phyloP scores from a whole-genome alignment of 1,140 invertebrate genomes.

The Cecropterus lyciades region DNA sequence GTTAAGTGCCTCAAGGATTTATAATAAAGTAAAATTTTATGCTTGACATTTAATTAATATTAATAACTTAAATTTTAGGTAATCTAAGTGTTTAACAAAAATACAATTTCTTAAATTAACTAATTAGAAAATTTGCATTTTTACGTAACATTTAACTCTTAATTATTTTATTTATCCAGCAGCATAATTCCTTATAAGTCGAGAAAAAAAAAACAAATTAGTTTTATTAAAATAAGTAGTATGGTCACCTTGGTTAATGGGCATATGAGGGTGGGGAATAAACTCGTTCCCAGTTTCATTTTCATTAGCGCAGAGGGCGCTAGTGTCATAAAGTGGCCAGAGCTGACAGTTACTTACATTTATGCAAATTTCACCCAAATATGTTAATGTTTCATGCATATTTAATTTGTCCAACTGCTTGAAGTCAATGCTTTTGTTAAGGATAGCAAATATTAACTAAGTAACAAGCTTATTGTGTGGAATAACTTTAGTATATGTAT shows the following conservation, averaged over 20 bases:
- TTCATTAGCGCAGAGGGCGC: conserved; percentile 59
- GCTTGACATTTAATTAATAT: too few species aligned
- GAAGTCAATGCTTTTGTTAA: conserved; percentile 3
- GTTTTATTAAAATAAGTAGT: background rate
- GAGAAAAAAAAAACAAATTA: background rate
- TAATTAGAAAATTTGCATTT: too few species aligned
- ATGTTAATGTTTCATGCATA: conserved; percentile 47
- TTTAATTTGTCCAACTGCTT: conserved; percentile 38
- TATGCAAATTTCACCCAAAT: conserved; percentile 48
- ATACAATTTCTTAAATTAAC: too few species aligned
- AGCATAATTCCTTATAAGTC: too few species aligned
- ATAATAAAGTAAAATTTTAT: too few species aligned
- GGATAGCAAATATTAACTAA: background rate
- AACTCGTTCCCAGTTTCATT: conserved; percentile 51
- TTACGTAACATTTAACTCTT: too few species aligned
- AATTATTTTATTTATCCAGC: too few species aligned
- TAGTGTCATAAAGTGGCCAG: conserved; percentile 55
- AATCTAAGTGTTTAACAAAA: too few species aligned
- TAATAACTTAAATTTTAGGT: too few species aligned
- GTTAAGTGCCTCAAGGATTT: too few species aligned
- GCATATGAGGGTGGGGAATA: conserved; percentile 46
- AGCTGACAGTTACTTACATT: conserved; percentile 49
- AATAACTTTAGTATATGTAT: too few species aligned
- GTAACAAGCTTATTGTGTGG: too few species aligned
- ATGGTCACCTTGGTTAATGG: conserved; percentile 34